Percentiles rank a stretch among this genome's conserved stretches.
These are phyloP conservation scores for Misgurnus mizolepis DNA, from an alignment of 2,113 vertebrate species.

Conservation along the genomic window DNA sequence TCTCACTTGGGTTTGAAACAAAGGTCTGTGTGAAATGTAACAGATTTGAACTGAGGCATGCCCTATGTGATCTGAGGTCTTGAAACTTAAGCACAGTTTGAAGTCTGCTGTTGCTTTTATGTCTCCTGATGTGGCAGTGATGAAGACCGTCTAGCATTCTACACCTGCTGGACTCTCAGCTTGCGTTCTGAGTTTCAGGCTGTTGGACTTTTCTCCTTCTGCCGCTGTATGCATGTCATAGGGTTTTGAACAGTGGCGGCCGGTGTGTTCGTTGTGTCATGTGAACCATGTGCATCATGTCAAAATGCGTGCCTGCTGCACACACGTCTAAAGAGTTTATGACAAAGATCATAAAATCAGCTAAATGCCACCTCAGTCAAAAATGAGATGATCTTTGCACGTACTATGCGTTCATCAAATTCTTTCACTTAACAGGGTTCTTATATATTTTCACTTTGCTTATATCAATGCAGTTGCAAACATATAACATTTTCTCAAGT, in stretches of 20 bases:
- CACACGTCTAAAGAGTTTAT: too few relatives aligned
- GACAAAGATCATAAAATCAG: too few relatives aligned
- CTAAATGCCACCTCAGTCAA: too few relatives aligned
- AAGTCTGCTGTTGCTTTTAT: neutral
- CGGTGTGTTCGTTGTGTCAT: too few relatives aligned
- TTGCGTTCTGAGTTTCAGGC: neutral
- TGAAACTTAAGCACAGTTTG: neutral
- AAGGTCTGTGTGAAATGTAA: neutral
- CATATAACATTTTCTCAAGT: too few relatives aligned
- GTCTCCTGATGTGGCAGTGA: slow-evolving; percentile 8
- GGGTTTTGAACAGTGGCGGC: neutral
- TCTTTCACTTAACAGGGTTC: too few relatives aligned
- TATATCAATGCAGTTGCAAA: too few relatives aligned
- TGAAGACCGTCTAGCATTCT: slow-evolving; percentile 4
- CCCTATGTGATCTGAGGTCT: neutral
- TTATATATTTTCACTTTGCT: too few relatives aligned
- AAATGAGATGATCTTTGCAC: too few relatives aligned
- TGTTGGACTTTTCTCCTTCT: neutral
- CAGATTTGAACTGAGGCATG: neutral
- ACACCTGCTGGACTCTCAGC: neutral
- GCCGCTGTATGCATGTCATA: neutral
- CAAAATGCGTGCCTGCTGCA: too few relatives aligned
- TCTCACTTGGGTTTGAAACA: neutral
- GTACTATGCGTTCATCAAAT: too few relatives aligned
- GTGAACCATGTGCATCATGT: too few relatives aligned